These are phyloP conservation scores for Monarcha castaneiventris DNA, from an alignment of 2,113 vertebrate species.

Conservation along the genomic window DNA sequence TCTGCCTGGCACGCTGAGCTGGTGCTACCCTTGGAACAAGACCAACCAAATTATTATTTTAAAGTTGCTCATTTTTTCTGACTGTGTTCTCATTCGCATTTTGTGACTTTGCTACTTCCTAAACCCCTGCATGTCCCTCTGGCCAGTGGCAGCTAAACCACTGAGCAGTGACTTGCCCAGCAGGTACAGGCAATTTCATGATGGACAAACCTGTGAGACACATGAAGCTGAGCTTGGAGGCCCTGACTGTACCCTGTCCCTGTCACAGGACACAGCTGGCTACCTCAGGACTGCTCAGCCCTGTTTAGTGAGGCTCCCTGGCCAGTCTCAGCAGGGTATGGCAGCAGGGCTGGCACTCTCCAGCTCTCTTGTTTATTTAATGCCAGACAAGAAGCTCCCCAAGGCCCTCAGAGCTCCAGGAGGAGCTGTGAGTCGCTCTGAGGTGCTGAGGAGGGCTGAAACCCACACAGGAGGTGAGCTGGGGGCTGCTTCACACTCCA, in stretches of 20 bases:
- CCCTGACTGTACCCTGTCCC: not conserved
- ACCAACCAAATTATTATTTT: not conserved
- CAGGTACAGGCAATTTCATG: not conserved
- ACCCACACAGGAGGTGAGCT: not conserved
- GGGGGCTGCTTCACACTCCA: not conserved
- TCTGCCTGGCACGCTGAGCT: rapidly evolving
- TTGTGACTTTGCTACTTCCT: not conserved
- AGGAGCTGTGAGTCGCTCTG: not conserved
- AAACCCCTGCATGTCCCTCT: not conserved
- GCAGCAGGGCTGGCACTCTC: not conserved
- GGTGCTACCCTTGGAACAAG: not conserved
- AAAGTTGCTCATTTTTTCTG: not conserved
- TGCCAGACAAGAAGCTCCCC: not conserved
- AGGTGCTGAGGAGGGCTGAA: not conserved
- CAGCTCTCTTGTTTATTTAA: not conserved
- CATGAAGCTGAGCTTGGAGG: not conserved
- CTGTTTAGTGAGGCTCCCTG: rapidly evolving
- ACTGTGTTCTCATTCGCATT: not conserved
- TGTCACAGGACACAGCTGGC: not conserved
- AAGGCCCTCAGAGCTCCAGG: not conserved
- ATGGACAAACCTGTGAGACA: not conserved
- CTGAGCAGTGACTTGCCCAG: not conserved
- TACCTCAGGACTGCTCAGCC: not conserved
- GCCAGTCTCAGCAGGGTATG: not conserved
- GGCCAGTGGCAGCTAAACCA: not conserved